These are phyloP conservation scores for Plumapathes pennacea DNA, from an alignment of 92 coral and sea anemone genomes.

Conservation along the genomic window DNA sequence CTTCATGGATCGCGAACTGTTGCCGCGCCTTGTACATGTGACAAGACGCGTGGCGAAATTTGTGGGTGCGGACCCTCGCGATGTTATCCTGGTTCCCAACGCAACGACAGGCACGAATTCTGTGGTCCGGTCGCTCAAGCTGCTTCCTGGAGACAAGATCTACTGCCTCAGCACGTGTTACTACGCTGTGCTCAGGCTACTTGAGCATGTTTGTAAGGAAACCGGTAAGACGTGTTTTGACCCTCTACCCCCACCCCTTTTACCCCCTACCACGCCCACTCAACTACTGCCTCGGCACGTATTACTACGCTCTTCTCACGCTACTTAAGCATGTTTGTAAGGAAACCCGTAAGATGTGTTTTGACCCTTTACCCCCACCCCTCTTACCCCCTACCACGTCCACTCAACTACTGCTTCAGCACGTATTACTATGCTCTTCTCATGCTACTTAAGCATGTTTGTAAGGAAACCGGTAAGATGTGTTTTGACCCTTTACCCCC, in stretches of 20 bases:
- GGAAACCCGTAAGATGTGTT: no score
- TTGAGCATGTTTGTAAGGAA: slow-evolving; percentile 28
- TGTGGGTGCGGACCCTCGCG: slow-evolving; percentile 62
- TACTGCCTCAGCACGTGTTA: slow-evolving; percentile 61
- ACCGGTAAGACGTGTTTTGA: slow-evolving; percentile 36
- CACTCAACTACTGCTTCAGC: slow-evolving; percentile 50
- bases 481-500: no score
- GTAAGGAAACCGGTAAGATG: slow-evolving; percentile 43
- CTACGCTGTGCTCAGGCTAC: slow-evolving; percentile 56
- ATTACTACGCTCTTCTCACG: no score
- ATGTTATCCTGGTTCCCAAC: slow-evolving; percentile 54
- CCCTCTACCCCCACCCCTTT: no score
- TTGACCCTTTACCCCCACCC: no score
- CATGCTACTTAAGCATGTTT: slow-evolving; percentile 32
- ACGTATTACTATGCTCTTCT: slow-evolving; percentile 65
- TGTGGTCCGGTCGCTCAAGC: slow-evolving; percentile 42
- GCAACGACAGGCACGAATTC: slow-evolving; percentile 56
- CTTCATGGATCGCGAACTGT: slow-evolving; percentile 55
- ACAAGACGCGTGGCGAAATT: slow-evolving; percentile 61
- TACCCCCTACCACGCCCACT: no score
- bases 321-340: no score
- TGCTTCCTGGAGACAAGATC: slow-evolving; percentile 55
- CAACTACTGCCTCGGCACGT: no score
- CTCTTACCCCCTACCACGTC: no score
- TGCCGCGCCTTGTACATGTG: slow-evolving; percentile 45